Percentiles rank a stretch among this genome's conserved stretches.
phyloP scores from a whole-genome alignment of 2,797 vertebrate genomes.

The Leptoclinus maculatus region DNA sequence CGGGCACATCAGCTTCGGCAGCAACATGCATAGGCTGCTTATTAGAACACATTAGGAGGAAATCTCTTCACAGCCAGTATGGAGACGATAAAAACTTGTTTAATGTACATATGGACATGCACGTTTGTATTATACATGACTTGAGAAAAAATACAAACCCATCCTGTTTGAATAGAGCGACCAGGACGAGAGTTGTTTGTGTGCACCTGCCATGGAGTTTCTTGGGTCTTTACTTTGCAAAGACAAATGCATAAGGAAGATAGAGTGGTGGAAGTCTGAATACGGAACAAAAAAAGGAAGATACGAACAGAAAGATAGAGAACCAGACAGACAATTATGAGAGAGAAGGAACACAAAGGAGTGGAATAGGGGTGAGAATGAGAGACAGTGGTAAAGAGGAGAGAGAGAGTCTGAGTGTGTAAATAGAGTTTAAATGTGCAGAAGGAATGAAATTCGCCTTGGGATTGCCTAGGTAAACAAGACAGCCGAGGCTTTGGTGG shows the following conservation, averaged over 20 bases:
- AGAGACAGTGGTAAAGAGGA: slow-evolving; percentile 67
- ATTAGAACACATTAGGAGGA: background rate
- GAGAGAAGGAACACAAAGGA: slow-evolving; percentile 56
- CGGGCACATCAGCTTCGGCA: background rate
- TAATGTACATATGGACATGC: background rate
- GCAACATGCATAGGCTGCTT: background rate
- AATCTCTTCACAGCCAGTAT: slow-evolving; percentile 3
- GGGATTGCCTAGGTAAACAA: slow-evolving; percentile 83
- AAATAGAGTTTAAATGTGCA: slow-evolving; percentile 84
- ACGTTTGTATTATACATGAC: background rate
- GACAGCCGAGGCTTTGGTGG: slow-evolving; percentile 79
- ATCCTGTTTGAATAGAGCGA: background rate
- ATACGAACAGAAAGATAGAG: slow-evolving; percentile 30
- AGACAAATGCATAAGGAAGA: slow-evolving; percentile 9
- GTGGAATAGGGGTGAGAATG: slow-evolving; percentile 45
- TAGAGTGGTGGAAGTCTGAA: slow-evolving; percentile 15
- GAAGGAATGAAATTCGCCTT: slow-evolving; percentile 79
- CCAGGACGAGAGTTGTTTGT: slow-evolving; percentile 2
- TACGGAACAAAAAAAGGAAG: slow-evolving; percentile 30
- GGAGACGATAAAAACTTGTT: background rate
- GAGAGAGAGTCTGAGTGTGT: slow-evolving; percentile 71
- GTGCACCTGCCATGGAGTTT: slow-evolving; percentile 12
- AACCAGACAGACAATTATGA: slow-evolving; percentile 70
- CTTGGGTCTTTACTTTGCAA: slow-evolving; percentile 24
- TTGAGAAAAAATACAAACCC: background rate